phyloP scores from a whole-genome alignment of 1,140 invertebrate species.

The Sitobion miscanthi region DNA sequence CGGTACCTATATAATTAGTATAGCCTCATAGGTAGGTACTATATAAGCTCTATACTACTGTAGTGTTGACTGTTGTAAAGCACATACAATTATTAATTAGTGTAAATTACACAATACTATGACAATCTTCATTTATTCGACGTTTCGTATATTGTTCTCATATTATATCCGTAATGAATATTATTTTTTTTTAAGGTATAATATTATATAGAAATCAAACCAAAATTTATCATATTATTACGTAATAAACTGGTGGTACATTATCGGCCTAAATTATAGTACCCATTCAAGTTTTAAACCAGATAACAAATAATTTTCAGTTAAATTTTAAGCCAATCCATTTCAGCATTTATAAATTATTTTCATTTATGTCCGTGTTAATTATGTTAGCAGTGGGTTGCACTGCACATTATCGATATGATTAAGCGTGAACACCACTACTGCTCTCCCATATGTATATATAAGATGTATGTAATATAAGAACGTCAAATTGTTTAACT shows the following conservation, averaged over 20 bases:
- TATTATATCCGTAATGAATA: neutral
- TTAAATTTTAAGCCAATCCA: neutral
- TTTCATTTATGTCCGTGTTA: neutral
- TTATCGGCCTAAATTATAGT: neutral
- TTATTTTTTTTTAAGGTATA: neutral
- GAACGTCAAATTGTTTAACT: neutral
- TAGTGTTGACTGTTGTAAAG: neutral
- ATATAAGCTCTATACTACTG: too few species aligned
- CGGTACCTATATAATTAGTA: neutral
- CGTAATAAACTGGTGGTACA: neutral
- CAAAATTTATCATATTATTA: neutral
- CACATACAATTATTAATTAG: neutral
- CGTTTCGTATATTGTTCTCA: neutral
- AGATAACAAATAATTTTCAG: neutral
- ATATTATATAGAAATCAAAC: neutral
- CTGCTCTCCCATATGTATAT: neutral
- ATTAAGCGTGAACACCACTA: neutral
- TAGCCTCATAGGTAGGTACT: neutral
- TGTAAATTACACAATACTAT: neutral
- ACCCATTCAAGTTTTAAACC: neutral
- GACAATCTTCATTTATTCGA: neutral
- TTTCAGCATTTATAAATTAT: neutral
- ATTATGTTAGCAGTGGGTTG: neutral
- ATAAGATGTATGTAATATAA: neutral
- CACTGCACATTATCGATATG: neutral